Evolutionary conservation across 1,140 invertebrate species (phyloP), one percentile per base, ranked within the genome.

Genomic region (Drosophila oshimai): DNA sequence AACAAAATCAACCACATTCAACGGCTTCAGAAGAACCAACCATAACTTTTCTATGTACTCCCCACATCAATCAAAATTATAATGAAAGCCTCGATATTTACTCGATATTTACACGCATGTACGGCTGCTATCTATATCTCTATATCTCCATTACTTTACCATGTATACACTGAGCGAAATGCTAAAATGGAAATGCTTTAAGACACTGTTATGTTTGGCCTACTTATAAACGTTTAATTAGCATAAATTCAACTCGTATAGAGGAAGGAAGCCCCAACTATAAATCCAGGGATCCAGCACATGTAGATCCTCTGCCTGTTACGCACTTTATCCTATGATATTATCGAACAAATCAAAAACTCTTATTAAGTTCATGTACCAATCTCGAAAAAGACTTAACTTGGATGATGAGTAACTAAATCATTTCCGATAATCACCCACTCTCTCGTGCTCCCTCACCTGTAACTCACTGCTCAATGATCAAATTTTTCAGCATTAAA

Each of bases 131-230:
- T 69, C 33, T 72, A 34, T 68, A 31, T 49, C 41, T 71, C 55
- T 47, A 39, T 69, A 49, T 72, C 37, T 73, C 46, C 49, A 54
- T 73, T 84, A 74, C 65, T 79, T 81, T 64, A 80, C 45, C 75
- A 79, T 45, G 58, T 83, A 73, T 83, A 84, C 79, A 86, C 80
- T 84, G 79, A 84, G 78, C 78, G 64, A 74, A 81, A 69, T 81
- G 78, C 78, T 74, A 49, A 13, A 75, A 80, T 68, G 68, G 39
- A 87, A 83, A 87, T 51, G 79, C 83, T 88, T 88, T 88, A 88
- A 86, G 37, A 72, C 72, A 69, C 71, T 88, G 83, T 88, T 88
- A 88, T 88, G 84, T 88, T 88, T 88, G 83, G 83, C 83, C 78
- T 67, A 81, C 33, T 81, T 76, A 47, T 74, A 60, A 86, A 75